Conservation (phyloP, 2,113 vertebrate genomes). For the Marmota flaviventris region DNA sequence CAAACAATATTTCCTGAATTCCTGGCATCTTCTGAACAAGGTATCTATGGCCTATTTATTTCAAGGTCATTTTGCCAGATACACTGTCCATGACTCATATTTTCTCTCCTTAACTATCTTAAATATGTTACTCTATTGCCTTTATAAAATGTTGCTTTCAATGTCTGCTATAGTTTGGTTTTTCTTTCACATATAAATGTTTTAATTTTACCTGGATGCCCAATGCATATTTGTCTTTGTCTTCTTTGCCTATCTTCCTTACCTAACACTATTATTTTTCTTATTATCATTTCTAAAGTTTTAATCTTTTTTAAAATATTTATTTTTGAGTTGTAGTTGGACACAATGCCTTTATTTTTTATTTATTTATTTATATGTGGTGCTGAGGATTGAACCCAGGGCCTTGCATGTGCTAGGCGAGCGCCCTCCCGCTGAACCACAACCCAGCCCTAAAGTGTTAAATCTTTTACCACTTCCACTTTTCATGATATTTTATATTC, state of each 20-base stretch:
- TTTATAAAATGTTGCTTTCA: not conserved
- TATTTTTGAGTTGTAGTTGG: too few relatives aligned
- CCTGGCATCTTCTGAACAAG: not conserved
- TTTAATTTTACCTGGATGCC: not conserved
- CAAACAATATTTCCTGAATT: not conserved
- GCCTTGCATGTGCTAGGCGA: too few relatives aligned
- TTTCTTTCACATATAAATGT: not conserved
- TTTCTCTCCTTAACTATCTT: not conserved
- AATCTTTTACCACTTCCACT: not conserved
- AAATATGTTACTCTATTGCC: not conserved
- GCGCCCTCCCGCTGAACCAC: too few relatives aligned
- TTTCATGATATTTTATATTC: not conserved
- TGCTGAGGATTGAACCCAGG: too few relatives aligned
- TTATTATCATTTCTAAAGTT: not conserved
- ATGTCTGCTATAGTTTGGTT: not conserved
- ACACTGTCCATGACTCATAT: not conserved
- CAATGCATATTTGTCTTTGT: not conserved
- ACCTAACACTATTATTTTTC: not conserved
- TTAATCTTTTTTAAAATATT: not conserved
- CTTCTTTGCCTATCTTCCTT: not conserved
- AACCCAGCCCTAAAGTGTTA: too few relatives aligned
- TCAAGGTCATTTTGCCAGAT: not conserved
- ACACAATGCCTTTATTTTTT: too few relatives aligned
- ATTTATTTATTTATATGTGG: too few relatives aligned
- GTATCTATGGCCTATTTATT: not conserved